Evolutionary conservation across 2,797 vertebrate genomes (phyloP), one percentile per base, ranked within the genome.

Genomic region (Hippoglossus hippoglossus): DNA sequence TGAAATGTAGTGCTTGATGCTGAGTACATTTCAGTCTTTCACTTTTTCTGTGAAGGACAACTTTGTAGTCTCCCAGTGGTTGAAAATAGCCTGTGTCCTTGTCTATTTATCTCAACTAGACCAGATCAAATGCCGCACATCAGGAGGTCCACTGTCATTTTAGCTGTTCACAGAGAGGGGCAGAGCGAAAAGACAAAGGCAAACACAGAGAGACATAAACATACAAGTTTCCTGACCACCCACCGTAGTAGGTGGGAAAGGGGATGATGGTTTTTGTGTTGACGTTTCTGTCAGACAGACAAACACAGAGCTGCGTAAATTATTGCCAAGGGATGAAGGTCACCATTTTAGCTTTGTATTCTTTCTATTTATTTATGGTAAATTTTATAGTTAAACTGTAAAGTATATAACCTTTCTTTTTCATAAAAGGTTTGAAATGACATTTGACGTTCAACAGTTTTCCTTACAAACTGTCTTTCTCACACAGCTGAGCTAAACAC

Each of bases 81-180:
- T 56, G 26, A 41, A 69, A 66, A 63, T n/a, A 24, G 21, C 70
- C 67, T 70, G 59, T 70, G 61, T 61, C 65, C 67, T 53, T 63
- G 15, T 60, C 36, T 74, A 5, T 71, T 79, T 75, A 41, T 61
- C 62, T 80, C 62, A 80, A 34, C 72, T 55, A 82, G 61, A 71
- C 5, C 64, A 70, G 67, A 87, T 90, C 76, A 87, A 83, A 87
- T 62, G 31, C 21, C 8, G 8, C 76, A 4, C 78, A 78, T 56
- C 49, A 44, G 84, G 84, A 57, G 80, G 77, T 53, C 80, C 21
- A 31, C 55, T 28, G 34, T 81, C 51, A 55, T 61, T 79, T 67
- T 31, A 63, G 66, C 61, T 63, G 49, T 73, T 75, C 71, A 47
- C 60, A 79, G 58, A 54, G 24, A 69, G 62, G 24, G 53, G 24